These are phyloP conservation scores for Scaptomyza montana DNA, from an alignment of 1,140 invertebrate genomes.

Conservation along the genomic window DNA sequence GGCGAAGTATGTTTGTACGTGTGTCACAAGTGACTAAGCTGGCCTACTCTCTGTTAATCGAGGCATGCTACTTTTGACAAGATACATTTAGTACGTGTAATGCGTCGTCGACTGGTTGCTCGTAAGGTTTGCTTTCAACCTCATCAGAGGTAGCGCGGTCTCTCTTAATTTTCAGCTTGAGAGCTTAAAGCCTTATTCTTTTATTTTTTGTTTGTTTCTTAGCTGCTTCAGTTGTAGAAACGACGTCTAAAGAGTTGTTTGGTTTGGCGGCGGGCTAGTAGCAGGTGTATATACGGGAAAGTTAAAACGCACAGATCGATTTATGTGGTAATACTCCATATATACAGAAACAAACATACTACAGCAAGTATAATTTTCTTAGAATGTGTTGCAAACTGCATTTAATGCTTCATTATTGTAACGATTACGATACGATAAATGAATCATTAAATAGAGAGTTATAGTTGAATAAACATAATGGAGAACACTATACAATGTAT, in stretches of 20 bases:
- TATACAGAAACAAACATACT: neutral
- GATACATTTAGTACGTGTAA: neutral
- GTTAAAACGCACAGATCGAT: conserved; percentile 1
- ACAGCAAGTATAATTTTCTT: conserved; percentile 6
- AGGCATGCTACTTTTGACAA: neutral
- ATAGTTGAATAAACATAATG: neutral
- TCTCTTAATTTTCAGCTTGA: conserved; percentile 25
- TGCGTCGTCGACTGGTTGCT: neutral
- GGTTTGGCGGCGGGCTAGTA: conserved; percentile 29
- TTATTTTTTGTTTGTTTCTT: conserved; percentile 14
- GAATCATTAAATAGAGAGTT: conserved; percentile 20
- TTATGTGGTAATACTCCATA: conserved; percentile 17
- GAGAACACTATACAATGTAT: neutral
- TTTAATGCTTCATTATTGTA: neutral
- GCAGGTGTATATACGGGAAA: conserved; percentile 48
- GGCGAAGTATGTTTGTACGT: neutral
- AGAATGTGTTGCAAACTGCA: conserved; percentile 28
- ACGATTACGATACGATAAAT: conserved; percentile 2
- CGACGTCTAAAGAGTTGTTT: conserved; percentile 44
- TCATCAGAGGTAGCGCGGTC: conserved; percentile 6
- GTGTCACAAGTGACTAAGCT: neutral
- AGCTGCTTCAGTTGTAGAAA: conserved; percentile 37
- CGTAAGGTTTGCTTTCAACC: neutral
- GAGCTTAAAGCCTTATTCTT: conserved; percentile 6
- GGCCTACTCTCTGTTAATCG: neutral